phyloP scores from a whole-genome alignment of 2,113 vertebrate genomes.

The Pachyramphus minor region DNA sequence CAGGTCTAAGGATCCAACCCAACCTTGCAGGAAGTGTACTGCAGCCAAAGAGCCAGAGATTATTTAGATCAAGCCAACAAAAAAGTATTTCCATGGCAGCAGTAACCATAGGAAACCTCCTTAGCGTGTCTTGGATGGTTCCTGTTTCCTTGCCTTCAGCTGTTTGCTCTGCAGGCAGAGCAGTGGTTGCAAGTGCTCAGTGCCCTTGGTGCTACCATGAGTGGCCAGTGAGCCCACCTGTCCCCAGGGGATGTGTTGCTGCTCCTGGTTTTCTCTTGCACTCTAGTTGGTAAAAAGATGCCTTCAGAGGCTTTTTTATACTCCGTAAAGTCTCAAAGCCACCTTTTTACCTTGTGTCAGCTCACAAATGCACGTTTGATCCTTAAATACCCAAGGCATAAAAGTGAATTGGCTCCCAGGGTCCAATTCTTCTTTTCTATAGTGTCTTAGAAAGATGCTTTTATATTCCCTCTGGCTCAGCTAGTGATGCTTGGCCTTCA shows the following conservation, averaged over 20 bases:
- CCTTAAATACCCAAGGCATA: constrained; percentile 45
- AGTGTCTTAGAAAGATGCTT: constrained; percentile 42
- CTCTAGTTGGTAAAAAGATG: not conserved
- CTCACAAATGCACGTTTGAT: constrained; percentile 22
- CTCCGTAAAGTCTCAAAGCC: not conserved
- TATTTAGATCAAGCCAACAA: constrained; percentile 67
- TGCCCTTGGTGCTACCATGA: not conserved
- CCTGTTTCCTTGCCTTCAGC: constrained; percentile 6
- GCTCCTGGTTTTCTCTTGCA: not conserved
- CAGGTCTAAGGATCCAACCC: not conserved
- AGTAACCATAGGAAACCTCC: constrained; percentile 77
- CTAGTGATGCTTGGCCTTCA: constrained; percentile 48
- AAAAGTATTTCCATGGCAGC: constrained; percentile 77
- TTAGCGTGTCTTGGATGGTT: constrained; percentile 32
- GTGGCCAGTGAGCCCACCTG: not conserved
- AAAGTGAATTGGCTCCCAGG: constrained; percentile 33
- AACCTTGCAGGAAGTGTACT: not conserved
- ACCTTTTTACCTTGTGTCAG: constrained; percentile 40
- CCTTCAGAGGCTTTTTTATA: constrained; percentile 2
- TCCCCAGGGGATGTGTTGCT: not conserved
- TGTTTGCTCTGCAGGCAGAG: constrained; percentile 14
- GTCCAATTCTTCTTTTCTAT: constrained; percentile 52
- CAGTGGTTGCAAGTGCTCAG: not conserved
- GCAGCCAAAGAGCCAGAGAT: constrained; percentile 18
- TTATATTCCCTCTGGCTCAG: constrained; percentile 48